Conservation (phyloP, 2,113 vertebrate species). For the Hypomesus transpacificus region DNA sequence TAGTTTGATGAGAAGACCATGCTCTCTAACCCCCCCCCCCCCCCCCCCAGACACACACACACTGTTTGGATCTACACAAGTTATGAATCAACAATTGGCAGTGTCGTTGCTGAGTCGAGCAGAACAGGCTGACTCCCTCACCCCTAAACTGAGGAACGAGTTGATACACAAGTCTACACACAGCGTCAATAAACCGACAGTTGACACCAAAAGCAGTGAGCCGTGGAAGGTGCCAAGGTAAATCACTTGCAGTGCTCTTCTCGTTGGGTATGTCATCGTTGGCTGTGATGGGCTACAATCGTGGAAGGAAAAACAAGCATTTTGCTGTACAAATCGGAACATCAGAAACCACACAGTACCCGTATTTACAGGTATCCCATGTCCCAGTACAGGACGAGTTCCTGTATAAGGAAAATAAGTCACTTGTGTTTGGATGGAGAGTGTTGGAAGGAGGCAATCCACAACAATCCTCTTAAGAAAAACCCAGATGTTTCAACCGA, state of each 20-base stretch:
- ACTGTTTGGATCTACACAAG: conserved; percentile 1
- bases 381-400: neutral
- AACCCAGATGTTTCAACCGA: no score
- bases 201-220: no score
- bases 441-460: neutral
- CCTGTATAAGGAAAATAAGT: neutral
- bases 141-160: no score
- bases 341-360: neutral
- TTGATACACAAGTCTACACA: no score
- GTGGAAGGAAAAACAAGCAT: neutral
- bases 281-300: neutral
- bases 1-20: neutral
- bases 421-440: neutral
- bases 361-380: neutral
- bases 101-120: no score
- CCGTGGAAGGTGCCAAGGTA: no score
- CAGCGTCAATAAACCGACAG: no score
- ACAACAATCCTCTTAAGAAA: neutral
- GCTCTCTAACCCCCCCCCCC: neutral
- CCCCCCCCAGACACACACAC: neutral
- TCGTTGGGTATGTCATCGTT: neutral
- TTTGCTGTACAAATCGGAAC: neutral
- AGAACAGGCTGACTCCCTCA: no score
- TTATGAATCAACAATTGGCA: neutral
- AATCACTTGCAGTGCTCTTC: no score